Evolutionary conservation across 2,113 vertebrate genomes (phyloP), one percentile per base, ranked within the genome.

Genomic region (Sakesphorus luctuosus): DNA sequence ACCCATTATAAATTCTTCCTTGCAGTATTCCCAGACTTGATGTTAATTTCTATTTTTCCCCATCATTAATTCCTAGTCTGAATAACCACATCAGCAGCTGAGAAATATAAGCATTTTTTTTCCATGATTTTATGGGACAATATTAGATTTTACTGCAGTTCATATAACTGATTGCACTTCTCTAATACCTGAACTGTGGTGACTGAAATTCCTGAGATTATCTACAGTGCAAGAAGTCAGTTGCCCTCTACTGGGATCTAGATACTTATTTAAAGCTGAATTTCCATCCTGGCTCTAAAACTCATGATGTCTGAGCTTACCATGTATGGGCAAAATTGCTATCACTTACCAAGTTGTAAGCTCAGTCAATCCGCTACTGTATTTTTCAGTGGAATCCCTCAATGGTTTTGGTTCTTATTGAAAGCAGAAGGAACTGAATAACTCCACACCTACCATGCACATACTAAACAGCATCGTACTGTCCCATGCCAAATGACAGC

Each of bases 401-500:
- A 50, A 4, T 92, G 71, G n/a, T 93, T 28, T n/a, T 80, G 14
- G 55, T 59, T 91, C 55, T 90, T 59, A 74, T 53, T 96, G 85
- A 67, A 95, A 95, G 40, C 69, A 74, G 50, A 88, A 87, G 85
- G 78, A 46, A 44, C 31, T 29, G 4, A 63, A 47, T 62, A 96
- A 53, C 55, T 84, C 87, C 87, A 71, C 25, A n/a, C 80, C 67
- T 85, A 88, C n/a, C 28, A 47, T 10, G 29, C 74, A 91, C 12
- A 4, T 10, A 53, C 84, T 75, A 92, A 82, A 74, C 1, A 0
- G 81, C 55, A 67, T 89, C 0, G 0, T 93, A 69, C 92, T 93
- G 68, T 86, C 75, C 38, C 90, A 94, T 90, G 76, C 69, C 87
- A 89, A 75, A 52, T 90, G 92, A 91, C 91, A 96, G 84, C 19